A percentile compares a stretch with the other conserved stretches of the same genome.
Evolutionary conservation across 2,888 invertebrate genomes (phyloP).

Genomic region (Drosophila merina): DNA sequence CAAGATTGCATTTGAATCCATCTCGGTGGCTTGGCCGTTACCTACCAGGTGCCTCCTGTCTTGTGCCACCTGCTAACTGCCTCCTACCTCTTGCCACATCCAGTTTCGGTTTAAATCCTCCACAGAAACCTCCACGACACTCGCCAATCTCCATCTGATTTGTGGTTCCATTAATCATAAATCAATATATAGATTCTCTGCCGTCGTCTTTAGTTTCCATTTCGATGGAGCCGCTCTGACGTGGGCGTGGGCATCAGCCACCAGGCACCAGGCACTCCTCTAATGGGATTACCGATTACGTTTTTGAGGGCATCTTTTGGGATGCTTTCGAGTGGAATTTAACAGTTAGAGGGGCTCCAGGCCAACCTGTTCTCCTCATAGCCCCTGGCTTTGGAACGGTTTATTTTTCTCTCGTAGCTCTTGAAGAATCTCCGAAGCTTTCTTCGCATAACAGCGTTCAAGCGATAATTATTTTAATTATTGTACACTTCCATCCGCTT

Average conservation of each 20-base stretch:
- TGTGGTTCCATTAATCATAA: conserved; percentile 18
- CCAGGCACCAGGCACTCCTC: neutral
- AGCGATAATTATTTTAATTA: neutral
- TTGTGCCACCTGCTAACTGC: conserved; percentile 2
- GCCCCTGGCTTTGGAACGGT: neutral
- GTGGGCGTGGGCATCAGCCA: conserved; percentile 10
- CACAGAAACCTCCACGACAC: conserved; percentile 25
- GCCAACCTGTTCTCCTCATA: neutral
- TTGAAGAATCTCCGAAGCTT: neutral
- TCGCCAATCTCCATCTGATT: conserved; percentile 13
- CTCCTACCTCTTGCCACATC: neutral
- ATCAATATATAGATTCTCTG: neutral
- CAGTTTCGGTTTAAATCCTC: conserved; percentile 24
- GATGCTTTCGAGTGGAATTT: neutral
- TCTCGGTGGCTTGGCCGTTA: conserved; percentile 34
- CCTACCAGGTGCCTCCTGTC: conserved; percentile 1
- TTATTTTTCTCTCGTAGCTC: neutral
- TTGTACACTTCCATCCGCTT: neutral
- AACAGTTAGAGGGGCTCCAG: neutral
- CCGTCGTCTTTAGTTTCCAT: neutral
- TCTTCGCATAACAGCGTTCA: neutral
- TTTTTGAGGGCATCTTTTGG: conserved; percentile 1
- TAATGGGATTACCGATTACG: conserved; percentile 19
- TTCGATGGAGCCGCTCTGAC: conserved; percentile 1
- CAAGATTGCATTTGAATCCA: conserved; percentile 36